A percentile compares a stretch with the other conserved stretches of the same genome.
Conservation (phyloP, 2,888 invertebrate species). For the Dione vanillae region DNA sequence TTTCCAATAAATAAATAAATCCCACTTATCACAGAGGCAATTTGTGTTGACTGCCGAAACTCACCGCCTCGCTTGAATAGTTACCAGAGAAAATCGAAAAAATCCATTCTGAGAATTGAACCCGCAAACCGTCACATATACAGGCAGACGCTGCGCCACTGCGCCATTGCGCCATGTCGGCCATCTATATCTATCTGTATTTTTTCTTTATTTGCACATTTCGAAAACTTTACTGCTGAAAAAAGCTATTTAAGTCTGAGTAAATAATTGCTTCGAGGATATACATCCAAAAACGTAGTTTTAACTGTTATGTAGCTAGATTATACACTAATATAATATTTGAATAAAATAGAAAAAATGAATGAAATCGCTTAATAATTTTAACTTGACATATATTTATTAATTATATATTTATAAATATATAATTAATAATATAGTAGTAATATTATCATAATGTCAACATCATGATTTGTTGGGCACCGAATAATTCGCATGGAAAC, state of each 20-base stretch:
- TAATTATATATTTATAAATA: conserved; percentile 25
- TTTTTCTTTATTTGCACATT: too few species aligned
- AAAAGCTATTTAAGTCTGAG: too few species aligned
- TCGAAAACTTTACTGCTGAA: too few species aligned
- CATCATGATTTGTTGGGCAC: conserved; percentile 19
- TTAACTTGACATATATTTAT: conserved; percentile 21
- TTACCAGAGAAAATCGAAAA: background rate
- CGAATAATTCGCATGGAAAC: background rate
- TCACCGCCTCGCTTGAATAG: background rate
- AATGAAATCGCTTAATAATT: conserved; percentile 17
- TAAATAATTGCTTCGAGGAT: too few species aligned
- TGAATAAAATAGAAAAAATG: background rate
- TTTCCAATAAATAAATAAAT: too few species aligned
- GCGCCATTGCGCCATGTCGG: background rate
- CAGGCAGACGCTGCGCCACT: background rate
- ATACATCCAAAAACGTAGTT: too few species aligned
- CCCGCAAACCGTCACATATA: background rate
- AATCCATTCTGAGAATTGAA: background rate
- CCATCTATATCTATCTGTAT: too few species aligned
- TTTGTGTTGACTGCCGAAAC: background rate
- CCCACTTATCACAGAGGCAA: too few species aligned
- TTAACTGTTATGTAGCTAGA: too few species aligned
- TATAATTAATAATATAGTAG: too few species aligned
- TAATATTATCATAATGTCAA: conserved; percentile 27
- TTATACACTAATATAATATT: too few species aligned